These are phyloP conservation scores for Arctocebus calabarensis DNA, from an alignment of 2,797 vertebrate genomes.

Conservation along the genomic window DNA sequence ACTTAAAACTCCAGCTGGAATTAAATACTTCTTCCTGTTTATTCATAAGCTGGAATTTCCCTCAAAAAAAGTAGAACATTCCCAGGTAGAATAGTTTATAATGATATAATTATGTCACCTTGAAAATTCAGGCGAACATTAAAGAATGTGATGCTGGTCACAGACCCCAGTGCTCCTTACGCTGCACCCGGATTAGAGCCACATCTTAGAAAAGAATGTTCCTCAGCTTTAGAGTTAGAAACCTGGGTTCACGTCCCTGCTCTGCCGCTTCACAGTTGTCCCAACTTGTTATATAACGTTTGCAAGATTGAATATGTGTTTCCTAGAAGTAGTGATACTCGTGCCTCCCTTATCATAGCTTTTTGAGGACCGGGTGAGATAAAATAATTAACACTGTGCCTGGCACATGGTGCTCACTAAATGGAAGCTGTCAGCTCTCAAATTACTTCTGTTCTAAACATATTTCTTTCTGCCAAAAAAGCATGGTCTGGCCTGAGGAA, in stretches of 20 bases:
- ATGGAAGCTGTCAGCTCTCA: not conserved
- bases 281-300: not conserved
- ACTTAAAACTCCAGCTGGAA: not conserved
- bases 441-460: not conserved
- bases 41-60: not conserved
- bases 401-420: not conserved
- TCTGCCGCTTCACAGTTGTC: not conserved
- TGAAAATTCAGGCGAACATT: not conserved
- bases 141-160: not conserved
- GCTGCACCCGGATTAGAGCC: not conserved
- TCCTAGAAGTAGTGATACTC: not conserved
- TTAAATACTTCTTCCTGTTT: not conserved
- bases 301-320: not conserved
- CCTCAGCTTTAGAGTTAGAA: not conserved
- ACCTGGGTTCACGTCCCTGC: not conserved
- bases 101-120: not conserved
- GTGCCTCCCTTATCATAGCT: not conserved
- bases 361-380: not conserved
- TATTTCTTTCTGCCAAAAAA: not conserved
- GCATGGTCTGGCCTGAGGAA: not conserved
- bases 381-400: not conserved
- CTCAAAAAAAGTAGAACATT: not conserved
- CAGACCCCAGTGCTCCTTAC: not conserved
- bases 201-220: not conserved
- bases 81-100: not conserved